Evolutionary conservation across 2,113 vertebrate species (phyloP), one percentile per base, ranked within the genome.

Genomic region (Aegypius monachus): DNA sequence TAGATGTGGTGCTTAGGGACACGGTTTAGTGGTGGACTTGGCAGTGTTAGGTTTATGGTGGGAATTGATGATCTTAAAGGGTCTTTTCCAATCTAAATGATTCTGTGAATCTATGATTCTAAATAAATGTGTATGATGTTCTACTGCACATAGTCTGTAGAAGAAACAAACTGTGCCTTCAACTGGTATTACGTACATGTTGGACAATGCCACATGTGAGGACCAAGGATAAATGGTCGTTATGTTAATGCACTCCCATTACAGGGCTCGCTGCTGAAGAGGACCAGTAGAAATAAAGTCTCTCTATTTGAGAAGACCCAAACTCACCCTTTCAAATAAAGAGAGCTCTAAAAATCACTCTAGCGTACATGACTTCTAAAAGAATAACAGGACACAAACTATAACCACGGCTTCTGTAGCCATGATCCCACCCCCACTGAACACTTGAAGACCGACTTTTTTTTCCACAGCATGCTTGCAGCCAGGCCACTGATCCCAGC

Each of bases 121-220:
- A 63, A 63, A 62, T 52, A 73, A 63, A 82, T 12, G 22, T 2
- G 2, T 48, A 32, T 3, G 21, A 92, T 32, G 29, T 47, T 73
- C 26, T 58, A 53, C 65, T 45, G 26, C 13, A 72, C 15, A 15
- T 4, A 29, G 58, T 7, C 26, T 61, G 9, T 23, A 23, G 48
- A 66, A 81, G 31, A 81, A 94, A 78, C 3, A 55, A 53, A 34
- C 3, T 2, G 10, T 21, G 34, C 23, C 29, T 80, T 86, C 26
- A 68, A 15, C 10, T 4, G 2, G 36, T n/a, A 29, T 48, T 78
- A 42, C 0, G 3, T 27, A n/a, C 13, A 17, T 6, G 8, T 36
- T 11, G 6, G 34, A 56, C 29, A 50, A 65, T 18, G 31, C 34
- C 56, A 50, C 11, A 19, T 38, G 13, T 25, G 36, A 63, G 14